Percentiles rank a stretch among this genome's conserved stretches.
Evolutionary conservation across 2,113 vertebrate genomes (phyloP).

Genomic region (Triplophysa siluroides): DNA sequence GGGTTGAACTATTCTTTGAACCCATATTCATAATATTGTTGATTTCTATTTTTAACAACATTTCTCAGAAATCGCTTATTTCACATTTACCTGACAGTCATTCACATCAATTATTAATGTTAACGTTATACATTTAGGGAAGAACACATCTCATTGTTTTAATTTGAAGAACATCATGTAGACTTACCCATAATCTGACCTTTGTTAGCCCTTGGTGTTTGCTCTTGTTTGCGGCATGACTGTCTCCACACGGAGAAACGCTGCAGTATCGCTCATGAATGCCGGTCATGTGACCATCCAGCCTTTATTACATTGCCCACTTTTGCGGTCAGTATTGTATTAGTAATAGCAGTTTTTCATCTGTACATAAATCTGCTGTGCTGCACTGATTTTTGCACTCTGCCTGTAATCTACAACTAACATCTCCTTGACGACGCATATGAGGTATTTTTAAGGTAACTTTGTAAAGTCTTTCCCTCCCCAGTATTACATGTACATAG

Average conservation of each 20-base stretch:
- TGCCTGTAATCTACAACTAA: slow-evolving; percentile 65
- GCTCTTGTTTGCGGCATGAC: background rate
- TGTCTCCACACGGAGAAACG: background rate
- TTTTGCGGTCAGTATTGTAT: slow-evolving; percentile 43
- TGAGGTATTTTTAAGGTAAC: slow-evolving; percentile 63
- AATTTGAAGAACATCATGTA: background rate
- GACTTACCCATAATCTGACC: background rate
- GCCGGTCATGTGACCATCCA: slow-evolving; percentile 11
- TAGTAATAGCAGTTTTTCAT: slow-evolving; percentile 29
- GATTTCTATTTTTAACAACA: no score
- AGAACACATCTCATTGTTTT: no score
- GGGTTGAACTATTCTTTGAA: no score
- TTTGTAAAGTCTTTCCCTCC: slow-evolving; percentile 65
- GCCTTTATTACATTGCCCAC: background rate
- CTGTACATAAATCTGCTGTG: slow-evolving; percentile 45
- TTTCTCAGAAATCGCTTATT: no score
- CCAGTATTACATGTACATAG: slow-evolving; percentile 67
- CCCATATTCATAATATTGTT: background rate
- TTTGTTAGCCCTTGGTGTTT: background rate
- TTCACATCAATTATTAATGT: background rate
- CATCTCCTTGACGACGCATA: slow-evolving; percentile 56
- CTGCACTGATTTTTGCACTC: slow-evolving; percentile 65
- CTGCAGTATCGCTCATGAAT: background rate
- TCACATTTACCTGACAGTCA: no score
- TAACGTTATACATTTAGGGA: background rate